phyloP scores from a whole-genome alignment of 30 jellyfish, hydroid and myxozoan genomes.

The Pelagia noctiluca region DNA sequence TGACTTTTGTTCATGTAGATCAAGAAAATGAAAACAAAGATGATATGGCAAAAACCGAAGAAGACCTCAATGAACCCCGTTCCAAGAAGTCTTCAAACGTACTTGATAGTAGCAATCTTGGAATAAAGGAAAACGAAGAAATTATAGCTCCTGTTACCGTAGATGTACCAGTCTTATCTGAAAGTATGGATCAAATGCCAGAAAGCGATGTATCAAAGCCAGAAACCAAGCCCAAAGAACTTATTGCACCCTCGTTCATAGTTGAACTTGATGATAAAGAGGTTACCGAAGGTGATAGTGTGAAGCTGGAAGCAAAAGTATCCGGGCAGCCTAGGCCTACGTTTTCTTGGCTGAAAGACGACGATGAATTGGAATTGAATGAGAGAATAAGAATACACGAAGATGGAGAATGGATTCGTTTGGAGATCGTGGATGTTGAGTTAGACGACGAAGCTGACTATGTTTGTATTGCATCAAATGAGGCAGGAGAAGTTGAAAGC shows the following conservation, averaged over 20 bases:
- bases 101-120: no score
- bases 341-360: constrained; percentile 82
- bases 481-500: constrained; percentile 76
- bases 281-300: constrained; percentile 63
- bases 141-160: neutral
- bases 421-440: constrained; percentile 76
- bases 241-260: constrained; percentile 58
- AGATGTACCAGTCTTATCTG: neutral
- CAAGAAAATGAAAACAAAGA: no score
- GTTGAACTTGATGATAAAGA: constrained; percentile 49
- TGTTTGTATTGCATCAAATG: constrained; percentile 80
- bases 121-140: neutral
- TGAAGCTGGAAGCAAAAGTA: constrained; percentile 53
- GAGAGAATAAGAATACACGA: constrained; percentile 72
- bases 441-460: constrained; percentile 84
- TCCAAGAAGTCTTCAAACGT: no score
- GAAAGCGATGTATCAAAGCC: neutral
- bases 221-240: no score
- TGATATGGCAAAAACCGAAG: no score
- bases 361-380: constrained; percentile 19
- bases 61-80: no score
- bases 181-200: neutral
- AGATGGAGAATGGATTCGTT: constrained; percentile 50
- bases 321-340: constrained; percentile 72
- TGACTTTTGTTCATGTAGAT: no score